Conservation (phyloP, 2,113 vertebrate genomes). For the cat (Felis catus) region DNA sequence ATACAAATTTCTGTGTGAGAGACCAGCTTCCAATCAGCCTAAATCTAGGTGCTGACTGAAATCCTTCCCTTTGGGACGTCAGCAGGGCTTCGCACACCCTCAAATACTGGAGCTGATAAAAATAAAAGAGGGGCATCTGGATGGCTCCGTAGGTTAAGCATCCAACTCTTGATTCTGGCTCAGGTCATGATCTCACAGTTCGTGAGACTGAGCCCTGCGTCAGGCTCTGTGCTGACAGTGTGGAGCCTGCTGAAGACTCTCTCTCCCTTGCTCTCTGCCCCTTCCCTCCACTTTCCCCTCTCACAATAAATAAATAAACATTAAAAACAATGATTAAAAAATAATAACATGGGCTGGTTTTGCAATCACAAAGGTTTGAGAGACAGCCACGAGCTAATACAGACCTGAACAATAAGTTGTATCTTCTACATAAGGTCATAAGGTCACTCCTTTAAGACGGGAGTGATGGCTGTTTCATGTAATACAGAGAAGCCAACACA, state of each 20-base stretch:
- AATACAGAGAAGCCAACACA: background rate
- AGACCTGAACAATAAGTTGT: background rate
- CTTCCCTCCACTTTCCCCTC: too few species aligned
- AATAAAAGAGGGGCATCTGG: background rate
- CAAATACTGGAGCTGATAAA: background rate
- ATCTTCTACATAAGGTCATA: background rate
- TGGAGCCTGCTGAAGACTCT: too few species aligned
- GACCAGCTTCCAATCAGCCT: background rate
- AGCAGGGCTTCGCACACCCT: background rate
- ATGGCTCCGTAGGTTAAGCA: too few species aligned
- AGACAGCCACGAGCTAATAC: background rate
- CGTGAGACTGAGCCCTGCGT: too few species aligned
- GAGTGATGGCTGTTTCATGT: background rate
- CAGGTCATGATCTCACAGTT: too few species aligned
- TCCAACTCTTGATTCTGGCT: too few species aligned
- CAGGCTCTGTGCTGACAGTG: too few species aligned
- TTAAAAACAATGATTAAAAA: too few species aligned
- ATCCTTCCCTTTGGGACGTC: background rate
- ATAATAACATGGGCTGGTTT: background rate
- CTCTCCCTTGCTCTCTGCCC: too few species aligned
- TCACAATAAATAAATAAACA: too few species aligned
- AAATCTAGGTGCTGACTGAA: background rate
- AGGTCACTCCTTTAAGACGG: background rate
- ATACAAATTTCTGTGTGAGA: background rate
- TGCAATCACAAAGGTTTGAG: background rate